These are phyloP conservation scores for Antheraea mylitta DNA, from an alignment of 1,140 invertebrate genomes.

Conservation along the genomic window DNA sequence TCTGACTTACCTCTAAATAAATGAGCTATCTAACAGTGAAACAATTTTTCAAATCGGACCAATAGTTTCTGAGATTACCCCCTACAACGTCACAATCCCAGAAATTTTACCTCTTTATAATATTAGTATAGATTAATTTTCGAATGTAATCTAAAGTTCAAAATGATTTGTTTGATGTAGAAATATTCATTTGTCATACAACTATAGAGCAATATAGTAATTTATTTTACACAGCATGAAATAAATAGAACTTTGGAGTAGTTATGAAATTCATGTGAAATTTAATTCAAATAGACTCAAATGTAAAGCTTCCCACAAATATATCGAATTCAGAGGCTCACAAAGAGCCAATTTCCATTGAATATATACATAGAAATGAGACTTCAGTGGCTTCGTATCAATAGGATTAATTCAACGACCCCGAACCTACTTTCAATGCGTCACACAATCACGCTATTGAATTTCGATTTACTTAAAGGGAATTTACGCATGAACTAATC, in stretches of 20 bases:
- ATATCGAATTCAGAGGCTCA: constrained; percentile 3
- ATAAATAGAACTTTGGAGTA: no score
- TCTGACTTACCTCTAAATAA: no score
- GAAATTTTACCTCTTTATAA: no score
- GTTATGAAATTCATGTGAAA: not conserved
- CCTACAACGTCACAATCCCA: no score
- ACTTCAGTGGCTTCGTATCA: constrained; percentile 49
- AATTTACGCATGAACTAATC: not conserved
- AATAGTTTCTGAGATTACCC: no score
- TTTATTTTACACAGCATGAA: not conserved
- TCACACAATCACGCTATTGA: constrained; percentile 32
- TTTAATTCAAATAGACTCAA: not conserved
- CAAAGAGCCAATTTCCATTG: constrained; percentile 9
- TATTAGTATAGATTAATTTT: no score
- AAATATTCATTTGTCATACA: no score
- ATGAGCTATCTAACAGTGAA: no score
- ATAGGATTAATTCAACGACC: constrained; percentile 60
- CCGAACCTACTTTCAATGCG: constrained; percentile 34
- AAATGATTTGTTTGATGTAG: no score
- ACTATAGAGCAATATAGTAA: no score
- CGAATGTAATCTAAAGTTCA: no score
- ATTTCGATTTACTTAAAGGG: not conserved
- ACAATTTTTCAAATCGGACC: no score
- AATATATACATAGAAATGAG: constrained; percentile 23
- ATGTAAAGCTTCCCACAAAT: not conserved